Percentiles rank a stretch among this genome's conserved stretches.
Evolutionary conservation across 2,113 vertebrate genomes (phyloP).

Genomic region (Grammomys dolichurus): DNA sequence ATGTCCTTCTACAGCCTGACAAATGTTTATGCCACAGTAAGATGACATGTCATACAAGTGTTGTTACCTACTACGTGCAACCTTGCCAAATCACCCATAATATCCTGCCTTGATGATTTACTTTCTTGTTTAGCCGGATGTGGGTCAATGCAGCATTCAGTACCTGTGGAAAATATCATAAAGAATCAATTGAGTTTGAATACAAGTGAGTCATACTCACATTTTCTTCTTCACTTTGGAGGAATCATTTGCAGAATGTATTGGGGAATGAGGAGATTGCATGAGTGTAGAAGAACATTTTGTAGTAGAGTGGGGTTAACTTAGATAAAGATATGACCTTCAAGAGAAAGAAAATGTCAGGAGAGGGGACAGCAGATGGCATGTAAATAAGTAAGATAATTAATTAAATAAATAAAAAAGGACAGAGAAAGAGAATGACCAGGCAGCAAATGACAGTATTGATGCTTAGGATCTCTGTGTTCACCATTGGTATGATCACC

Average conservation of each 20-base stretch:
- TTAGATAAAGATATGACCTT: not conserved
- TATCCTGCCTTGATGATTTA: constrained; percentile 28
- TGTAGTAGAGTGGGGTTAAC: not conserved
- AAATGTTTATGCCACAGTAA: constrained; percentile 23
- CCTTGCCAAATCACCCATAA: not conserved
- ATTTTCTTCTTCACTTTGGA: not conserved
- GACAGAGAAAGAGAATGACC: not conserved
- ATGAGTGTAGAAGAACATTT: not conserved
- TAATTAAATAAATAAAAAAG: too few species aligned
- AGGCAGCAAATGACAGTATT: not conserved
- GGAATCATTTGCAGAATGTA: not conserved
- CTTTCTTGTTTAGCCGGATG: constrained; percentile 8
- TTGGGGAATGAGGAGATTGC: not conserved
- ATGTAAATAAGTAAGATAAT: too few species aligned
- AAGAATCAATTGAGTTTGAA: not conserved
- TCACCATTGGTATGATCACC: not conserved
- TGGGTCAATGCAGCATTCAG: not conserved
- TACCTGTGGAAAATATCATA: not conserved
- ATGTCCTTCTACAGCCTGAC: too few species aligned
- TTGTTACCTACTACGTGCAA: not conserved
- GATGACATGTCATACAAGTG: not conserved
- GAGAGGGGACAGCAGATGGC: too few species aligned
- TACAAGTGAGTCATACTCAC: not conserved
- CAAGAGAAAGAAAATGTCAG: constrained; percentile 17
- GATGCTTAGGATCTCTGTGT: not conserved